phyloP scores from a whole-genome alignment of 2,888 invertebrate genomes.

The Steinernema hermaphroditum region DNA sequence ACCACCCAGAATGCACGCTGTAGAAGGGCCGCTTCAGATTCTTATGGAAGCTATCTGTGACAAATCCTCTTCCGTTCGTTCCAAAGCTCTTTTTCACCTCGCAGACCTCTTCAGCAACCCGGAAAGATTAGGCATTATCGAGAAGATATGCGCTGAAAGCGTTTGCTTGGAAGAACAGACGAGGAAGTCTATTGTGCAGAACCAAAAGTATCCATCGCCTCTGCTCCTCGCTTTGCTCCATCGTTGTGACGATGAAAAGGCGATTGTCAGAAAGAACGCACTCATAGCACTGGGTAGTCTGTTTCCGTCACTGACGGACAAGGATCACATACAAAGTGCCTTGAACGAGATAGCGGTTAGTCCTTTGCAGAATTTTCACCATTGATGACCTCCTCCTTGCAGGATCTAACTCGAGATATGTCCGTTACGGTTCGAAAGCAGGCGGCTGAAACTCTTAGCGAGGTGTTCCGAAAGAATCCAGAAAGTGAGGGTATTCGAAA shows the following conservation, averaged over 20 bases:
- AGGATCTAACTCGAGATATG: slow-evolving; percentile 67
- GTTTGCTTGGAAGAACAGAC: not conserved
- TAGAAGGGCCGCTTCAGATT: not conserved
- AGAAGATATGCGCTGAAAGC: slow-evolving; percentile 5
- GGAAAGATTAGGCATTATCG: slow-evolving; percentile 29
- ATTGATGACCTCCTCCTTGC: slow-evolving; percentile 8
- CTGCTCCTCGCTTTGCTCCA: not conserved
- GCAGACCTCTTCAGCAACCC: not conserved
- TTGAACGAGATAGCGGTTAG: slow-evolving; percentile 32
- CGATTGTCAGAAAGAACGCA: not conserved
- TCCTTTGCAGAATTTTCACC: not conserved
- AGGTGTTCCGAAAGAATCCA: slow-evolving; percentile 69
- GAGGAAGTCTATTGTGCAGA: not conserved
- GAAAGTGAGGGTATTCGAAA: slow-evolving; percentile 37
- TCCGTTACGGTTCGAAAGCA: slow-evolving; percentile 71
- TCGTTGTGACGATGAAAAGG: not conserved
- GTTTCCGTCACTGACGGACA: not conserved
- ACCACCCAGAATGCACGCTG: not conserved
- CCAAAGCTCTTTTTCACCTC: not conserved
- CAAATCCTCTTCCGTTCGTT: not conserved
- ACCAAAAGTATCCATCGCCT: slow-evolving; percentile 1
- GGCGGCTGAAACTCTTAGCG: slow-evolving; percentile 70
- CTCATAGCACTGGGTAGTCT: not conserved
- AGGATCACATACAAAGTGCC: not conserved
- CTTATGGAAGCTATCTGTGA: slow-evolving; percentile 2